A percentile compares a stretch with the other conserved stretches of the same genome.
phyloP scores from a whole-genome alignment of 2,113 vertebrate genomes.

The Forbesichthys papilliferus region DNA sequence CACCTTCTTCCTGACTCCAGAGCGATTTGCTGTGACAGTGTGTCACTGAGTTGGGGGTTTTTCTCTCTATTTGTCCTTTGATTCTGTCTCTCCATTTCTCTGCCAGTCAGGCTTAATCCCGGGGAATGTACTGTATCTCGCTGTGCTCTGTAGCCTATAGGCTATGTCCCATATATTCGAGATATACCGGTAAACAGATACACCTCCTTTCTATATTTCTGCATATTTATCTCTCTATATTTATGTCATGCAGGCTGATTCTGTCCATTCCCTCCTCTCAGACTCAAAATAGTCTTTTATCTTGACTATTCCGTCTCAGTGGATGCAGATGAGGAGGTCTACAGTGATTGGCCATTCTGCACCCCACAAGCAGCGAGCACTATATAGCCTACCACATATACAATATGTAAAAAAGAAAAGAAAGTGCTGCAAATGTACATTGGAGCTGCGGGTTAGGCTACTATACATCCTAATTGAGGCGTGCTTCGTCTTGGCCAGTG shows the following conservation, averaged over 20 bases:
- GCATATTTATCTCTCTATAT: too few species aligned
- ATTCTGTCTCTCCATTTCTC: constrained; percentile 39
- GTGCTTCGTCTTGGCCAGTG: constrained; percentile 27
- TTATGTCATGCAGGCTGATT: too few species aligned
- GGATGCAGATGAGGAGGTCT: neutral
- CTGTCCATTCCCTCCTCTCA: too few species aligned
- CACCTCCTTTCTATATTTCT: constrained; percentile 25
- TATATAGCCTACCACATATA: constrained; percentile 1
- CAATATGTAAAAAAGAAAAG: too few species aligned
- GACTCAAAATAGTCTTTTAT: too few species aligned
- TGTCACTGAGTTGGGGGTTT: constrained; percentile 4
- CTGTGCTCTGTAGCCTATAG: constrained; percentile 18
- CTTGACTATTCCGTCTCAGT: neutral
- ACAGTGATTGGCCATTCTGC: neutral
- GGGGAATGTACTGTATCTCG: constrained; percentile 24
- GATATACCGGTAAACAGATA: neutral
- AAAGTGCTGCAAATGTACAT: too few species aligned
- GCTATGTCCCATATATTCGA: too few species aligned
- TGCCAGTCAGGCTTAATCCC: constrained; percentile 34
- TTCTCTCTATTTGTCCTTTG: constrained; percentile 24
- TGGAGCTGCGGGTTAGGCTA: neutral
- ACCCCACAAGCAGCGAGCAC: constrained; percentile 3
- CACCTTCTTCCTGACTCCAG: constrained; percentile 42
- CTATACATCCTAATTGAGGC: constrained; percentile 33
- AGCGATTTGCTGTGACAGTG: constrained; percentile 51